Conservation (phyloP, 2,888 invertebrate genomes). For the Thereva unica region DNA sequence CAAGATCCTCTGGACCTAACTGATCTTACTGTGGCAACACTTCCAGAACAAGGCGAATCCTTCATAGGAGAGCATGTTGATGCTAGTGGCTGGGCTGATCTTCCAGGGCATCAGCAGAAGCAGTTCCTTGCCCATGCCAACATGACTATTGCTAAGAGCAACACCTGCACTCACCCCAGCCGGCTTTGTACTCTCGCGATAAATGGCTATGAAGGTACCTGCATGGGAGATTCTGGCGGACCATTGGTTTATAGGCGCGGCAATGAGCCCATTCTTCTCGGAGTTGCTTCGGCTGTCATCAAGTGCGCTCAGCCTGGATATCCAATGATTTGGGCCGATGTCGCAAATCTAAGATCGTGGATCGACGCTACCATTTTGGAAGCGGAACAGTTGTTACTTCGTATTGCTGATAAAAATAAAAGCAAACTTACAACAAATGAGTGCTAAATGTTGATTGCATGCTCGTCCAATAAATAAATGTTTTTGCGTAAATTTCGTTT, state of each 20-base stretch:
- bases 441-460: no score
- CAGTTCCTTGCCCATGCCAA: neutral
- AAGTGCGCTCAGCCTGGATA: neutral
- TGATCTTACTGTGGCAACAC: neutral
- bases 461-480: no score
- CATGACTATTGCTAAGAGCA: neutral
- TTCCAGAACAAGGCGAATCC: neutral
- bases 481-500: no score
- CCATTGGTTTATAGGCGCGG: neutral
- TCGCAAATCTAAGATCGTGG: no score
- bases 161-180: neutral
- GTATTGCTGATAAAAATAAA: no score
- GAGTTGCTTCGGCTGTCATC: neutral
- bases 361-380: no score
- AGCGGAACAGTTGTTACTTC: no score
- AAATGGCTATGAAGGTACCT: no score
- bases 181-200: neutral
- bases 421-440: no score
- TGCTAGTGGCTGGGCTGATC: conserved; percentile 5
- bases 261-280: neutral
- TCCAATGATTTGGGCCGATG: no score
- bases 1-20: conserved; percentile 3
- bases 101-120: neutral
- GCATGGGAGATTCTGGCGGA: conserved; percentile 8
- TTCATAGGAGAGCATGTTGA: neutral